Conservation (phyloP, 2,113 vertebrate species). For the Mola mola region DNA sequence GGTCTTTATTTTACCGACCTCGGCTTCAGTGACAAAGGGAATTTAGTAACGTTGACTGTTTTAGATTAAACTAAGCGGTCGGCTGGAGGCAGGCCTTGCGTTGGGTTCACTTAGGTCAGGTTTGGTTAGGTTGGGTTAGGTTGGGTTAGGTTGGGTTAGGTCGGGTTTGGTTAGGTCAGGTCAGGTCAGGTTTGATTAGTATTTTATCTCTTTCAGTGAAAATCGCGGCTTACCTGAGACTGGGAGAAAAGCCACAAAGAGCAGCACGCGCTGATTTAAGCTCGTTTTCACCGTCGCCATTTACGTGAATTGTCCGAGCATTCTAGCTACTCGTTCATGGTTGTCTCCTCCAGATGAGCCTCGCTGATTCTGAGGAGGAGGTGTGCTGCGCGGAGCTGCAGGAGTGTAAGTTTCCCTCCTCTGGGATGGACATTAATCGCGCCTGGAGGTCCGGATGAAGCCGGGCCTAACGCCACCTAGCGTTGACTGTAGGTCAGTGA, state of each 20-base stretch:
- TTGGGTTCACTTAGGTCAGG: too few species aligned
- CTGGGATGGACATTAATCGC: constrained; percentile 44
- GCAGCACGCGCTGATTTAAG: constrained; percentile 76
- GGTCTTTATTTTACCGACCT: too few species aligned
- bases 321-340: constrained; percentile 64
- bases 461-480: constrained; percentile 48
- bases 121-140: too few species aligned
- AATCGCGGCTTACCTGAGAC: constrained; percentile 76
- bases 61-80: too few species aligned
- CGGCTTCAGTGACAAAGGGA: too few species aligned
- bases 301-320: constrained; percentile 74
- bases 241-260: constrained; percentile 69
- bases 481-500: not conserved
- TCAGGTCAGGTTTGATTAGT: too few species aligned
- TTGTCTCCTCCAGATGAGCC: constrained; percentile 53
- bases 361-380: constrained; percentile 38
- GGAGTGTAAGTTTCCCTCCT: constrained; percentile 38
- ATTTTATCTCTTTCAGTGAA: too few species aligned
- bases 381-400: not conserved
- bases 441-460: not conserved
- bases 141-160: too few species aligned
- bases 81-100: too few species aligned
- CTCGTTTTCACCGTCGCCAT: constrained; percentile 80
- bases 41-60: too few species aligned
- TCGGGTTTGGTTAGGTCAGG: too few species aligned